A percentile compares a stretch with the other conserved stretches of the same genome.
Evolutionary conservation across 2,888 invertebrate genomes (phyloP).

Genomic region (Bhutanitis thaidina): DNA sequence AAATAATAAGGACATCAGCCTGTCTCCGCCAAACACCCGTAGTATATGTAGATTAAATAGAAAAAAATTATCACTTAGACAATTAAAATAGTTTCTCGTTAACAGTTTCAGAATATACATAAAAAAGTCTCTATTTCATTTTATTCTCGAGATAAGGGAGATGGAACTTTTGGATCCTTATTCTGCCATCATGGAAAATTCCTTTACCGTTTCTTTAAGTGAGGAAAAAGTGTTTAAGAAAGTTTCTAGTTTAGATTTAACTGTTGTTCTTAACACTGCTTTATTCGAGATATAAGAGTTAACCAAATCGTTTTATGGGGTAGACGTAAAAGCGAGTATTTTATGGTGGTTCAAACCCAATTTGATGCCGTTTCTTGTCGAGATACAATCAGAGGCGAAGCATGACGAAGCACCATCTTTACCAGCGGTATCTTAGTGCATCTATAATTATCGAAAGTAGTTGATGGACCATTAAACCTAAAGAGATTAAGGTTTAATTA

Average conservation of each 20-base stretch:
- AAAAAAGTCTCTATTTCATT: no score
- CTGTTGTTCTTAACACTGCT: not conserved
- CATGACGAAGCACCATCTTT: slow-evolving; percentile 51
- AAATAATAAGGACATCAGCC: no score
- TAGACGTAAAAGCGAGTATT: slow-evolving; percentile 21
- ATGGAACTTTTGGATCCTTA: no score
- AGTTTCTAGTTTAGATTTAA: not conserved
- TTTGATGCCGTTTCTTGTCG: slow-evolving; percentile 9
- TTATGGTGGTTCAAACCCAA: slow-evolving; percentile 17
- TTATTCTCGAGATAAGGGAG: no score
- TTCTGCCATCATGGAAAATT: no score
- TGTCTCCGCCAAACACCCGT: no score
- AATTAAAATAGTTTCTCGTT: no score
- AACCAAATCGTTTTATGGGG: slow-evolving; percentile 15
- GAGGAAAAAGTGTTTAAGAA: not conserved
- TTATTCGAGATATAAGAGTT: slow-evolving; percentile 1
- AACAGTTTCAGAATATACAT: no score
- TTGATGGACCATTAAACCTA: slow-evolving; percentile 19
- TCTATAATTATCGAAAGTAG: slow-evolving; percentile 55
- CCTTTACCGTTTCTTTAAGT: no score
- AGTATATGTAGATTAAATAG: no score
- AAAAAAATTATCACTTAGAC: no score
- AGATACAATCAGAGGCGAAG: slow-evolving; percentile 27
- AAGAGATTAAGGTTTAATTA: not conserved
- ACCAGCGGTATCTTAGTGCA: slow-evolving; percentile 37